Evolutionary conservation across 1,140 invertebrate genomes (phyloP).

Genomic region (Lucilia sericata): DNA sequence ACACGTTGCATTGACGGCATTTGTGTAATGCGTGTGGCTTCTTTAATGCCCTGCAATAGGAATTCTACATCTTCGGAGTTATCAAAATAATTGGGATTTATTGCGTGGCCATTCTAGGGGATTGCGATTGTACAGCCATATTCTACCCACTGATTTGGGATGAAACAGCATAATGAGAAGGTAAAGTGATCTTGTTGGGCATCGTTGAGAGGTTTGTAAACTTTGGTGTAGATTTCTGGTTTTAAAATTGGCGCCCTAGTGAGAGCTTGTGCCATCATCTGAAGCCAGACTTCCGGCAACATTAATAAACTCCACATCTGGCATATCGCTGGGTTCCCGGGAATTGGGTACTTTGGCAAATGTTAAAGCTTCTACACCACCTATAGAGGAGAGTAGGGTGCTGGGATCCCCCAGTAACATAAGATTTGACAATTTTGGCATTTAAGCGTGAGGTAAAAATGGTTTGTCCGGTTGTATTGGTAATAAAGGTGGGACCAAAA

Average conservation of each 20-base stretch:
- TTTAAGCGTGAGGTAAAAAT: too few species aligned
- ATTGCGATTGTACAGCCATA: constrained; percentile 80
- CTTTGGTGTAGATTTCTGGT: constrained; percentile 82
- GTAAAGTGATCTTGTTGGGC: constrained; percentile 81
- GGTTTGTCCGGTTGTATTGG: too few species aligned
- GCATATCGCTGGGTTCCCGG: too few species aligned
- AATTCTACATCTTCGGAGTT: constrained; percentile 80
- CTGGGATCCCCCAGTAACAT: too few species aligned
- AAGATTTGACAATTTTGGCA: too few species aligned
- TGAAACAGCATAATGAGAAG: constrained; percentile 84
- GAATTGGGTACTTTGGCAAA: too few species aligned
- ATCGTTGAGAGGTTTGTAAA: constrained; percentile 80
- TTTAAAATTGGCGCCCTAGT: constrained; percentile 83
- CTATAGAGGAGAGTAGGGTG: too few species aligned
- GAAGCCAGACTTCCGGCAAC: constrained; percentile 86
- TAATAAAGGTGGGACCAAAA: too few species aligned
- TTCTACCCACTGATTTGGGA: constrained; percentile 82
- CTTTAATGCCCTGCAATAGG: constrained; percentile 83
- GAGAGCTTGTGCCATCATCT: constrained; percentile 79
- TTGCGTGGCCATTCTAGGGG: constrained; percentile 86
- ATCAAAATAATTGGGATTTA: constrained; percentile 90
- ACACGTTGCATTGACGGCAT: constrained; percentile 84
- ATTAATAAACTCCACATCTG: constrained; percentile 89
- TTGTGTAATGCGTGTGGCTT: too few species aligned
- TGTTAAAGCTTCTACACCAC: too few species aligned